These are phyloP conservation scores for Babyrousa celebensis DNA, from an alignment of 2,797 vertebrate genomes.

Conservation along the genomic window DNA sequence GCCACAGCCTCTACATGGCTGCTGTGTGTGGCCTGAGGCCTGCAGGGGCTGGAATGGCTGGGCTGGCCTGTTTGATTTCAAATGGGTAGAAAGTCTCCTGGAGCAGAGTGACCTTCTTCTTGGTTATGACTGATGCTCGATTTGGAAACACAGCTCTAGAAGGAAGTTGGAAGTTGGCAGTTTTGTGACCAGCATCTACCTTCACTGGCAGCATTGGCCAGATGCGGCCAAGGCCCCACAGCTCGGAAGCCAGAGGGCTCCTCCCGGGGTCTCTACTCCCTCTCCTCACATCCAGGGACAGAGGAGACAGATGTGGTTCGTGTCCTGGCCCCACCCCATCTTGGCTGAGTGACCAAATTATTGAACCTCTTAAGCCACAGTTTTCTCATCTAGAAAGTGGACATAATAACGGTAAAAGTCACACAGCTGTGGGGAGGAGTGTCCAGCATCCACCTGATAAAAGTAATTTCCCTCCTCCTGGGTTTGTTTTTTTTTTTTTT, in stretches of 20 bases:
- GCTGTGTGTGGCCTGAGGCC: neutral
- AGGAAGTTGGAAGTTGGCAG: neutral
- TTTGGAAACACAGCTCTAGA: neutral
- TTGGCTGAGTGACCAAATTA: neutral
- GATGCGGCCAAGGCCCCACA: neutral
- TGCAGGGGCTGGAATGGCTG: neutral
- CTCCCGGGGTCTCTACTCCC: neutral
- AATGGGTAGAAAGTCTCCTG: neutral
- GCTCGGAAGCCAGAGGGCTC: neutral
- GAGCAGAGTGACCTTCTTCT: neutral
- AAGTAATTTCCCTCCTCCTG: neutral
- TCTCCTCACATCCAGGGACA: neutral
- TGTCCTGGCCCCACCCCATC: neutral
- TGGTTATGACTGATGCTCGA: neutral
- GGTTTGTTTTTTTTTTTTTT: too few relatives aligned
- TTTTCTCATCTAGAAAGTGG: neutral
- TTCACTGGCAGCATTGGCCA: neutral
- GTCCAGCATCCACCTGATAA: neutral
- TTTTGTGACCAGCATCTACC: neutral
- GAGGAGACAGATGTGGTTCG: neutral
- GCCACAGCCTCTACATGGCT: neutral
- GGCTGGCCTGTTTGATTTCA: neutral
- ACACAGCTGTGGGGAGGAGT: neutral
- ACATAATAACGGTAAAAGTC: neutral
- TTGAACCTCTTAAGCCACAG: neutral